Evolutionary conservation across 2,113 vertebrate species (phyloP).

Genomic region (Craseonycteris thonglongyai): DNA sequence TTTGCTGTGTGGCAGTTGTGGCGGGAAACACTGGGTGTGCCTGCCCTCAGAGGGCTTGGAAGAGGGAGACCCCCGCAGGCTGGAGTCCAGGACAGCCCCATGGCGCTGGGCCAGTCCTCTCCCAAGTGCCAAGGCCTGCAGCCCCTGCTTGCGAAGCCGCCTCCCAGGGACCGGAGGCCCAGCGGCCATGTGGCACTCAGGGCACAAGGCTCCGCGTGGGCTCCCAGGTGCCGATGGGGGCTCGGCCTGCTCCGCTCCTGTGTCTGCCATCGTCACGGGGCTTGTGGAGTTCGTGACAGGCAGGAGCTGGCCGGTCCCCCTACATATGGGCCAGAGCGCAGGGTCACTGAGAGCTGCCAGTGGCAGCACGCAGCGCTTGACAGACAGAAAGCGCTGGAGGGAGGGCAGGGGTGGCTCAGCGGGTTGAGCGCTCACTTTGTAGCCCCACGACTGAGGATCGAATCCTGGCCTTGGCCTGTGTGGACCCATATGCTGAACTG

Average conservation of each 20-base stretch:
- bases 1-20: too few species aligned
- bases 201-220: not conserved
- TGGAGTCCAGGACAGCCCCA: not conserved
- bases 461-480: too few species aligned
- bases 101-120: not conserved
- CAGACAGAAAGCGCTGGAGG: too few species aligned
- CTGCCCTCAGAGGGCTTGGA: not conserved
- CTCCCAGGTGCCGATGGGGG: not conserved
- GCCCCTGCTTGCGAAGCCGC: too few species aligned
- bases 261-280: not conserved
- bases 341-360: not conserved
- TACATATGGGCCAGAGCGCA: not conserved
- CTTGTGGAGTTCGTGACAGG: not conserved
- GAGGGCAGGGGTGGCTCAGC: too few species aligned
- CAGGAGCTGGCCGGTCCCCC: too few species aligned
- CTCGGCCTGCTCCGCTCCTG: not conserved
- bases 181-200: accelerated
- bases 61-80: too few species aligned
- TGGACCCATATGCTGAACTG: too few species aligned
- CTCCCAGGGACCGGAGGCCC: not conserved
- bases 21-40: too few species aligned
- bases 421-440: too few species aligned
- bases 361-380: too few species aligned
- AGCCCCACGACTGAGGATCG: too few species aligned
- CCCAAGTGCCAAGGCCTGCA: not conserved